Evolutionary conservation across 2,888 invertebrate genomes (phyloP), one percentile per base, ranked within the genome.

Genomic region (Eremobia ochroleuca): DNA sequence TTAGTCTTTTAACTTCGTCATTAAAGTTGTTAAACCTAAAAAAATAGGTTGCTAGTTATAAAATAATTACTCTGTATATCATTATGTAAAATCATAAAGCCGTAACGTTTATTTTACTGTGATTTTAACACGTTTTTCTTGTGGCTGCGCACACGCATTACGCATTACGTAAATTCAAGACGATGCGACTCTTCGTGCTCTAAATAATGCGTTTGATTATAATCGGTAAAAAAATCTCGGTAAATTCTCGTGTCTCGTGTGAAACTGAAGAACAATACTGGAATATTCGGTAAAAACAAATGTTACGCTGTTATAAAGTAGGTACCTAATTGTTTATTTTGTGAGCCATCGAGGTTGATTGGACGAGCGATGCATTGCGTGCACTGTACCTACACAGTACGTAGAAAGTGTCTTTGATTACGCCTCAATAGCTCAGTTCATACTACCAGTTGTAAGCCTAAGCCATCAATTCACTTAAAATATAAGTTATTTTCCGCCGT

Each of bases 161-260:
- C 43, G 74, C 55, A 74, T 94, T 93, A 91, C 91, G 91, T 91
- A 93, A 94, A 85, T 81, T 84, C 87, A 66, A 89, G 84, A 86
- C 90, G 90, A 90, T 79, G 82, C 71, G 78, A 81, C 88, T 90
- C 82, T 89, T 83, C 83, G 87, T 90, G 93, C 92, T 94, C 94
- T 89, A 93, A 87, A 94, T 93, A 91, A 86, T 73, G 78, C 81
- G 89, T 92, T 89, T 92, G 90, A 86, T n/a, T n/a, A n/a, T 90
- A 90, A 91, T 89, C 82, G 79, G 73, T 34, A 90, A 91, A 89
- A 91, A 91, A 90, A 55, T 40, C 52, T 49, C 21, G 21, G n/a
- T 49, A 89, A 89, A 90, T 87, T 78, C n/a, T 73, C 79, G 76
- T 88, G 82, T 85, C 86, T 79, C 88, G 90, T 92, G 92, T 89